phyloP scores from a whole-genome alignment of 2,888 invertebrate genomes.

The Cephus spinipes region DNA sequence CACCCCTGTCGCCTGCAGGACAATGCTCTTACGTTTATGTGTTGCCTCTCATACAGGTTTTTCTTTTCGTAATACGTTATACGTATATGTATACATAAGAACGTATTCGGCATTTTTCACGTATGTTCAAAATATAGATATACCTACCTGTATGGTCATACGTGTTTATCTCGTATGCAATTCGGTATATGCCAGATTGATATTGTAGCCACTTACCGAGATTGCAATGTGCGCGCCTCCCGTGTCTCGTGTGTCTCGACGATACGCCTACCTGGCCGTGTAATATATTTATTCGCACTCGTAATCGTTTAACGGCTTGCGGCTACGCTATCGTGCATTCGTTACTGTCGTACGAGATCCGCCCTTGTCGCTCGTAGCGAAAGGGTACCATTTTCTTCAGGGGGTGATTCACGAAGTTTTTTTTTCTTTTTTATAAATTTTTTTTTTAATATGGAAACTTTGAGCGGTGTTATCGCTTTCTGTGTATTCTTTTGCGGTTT shows the following conservation, averaged over 20 bases:
- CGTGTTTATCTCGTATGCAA: neutral
- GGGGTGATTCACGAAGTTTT: neutral
- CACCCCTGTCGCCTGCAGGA: constrained; percentile 37
- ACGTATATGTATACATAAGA: too few species aligned
- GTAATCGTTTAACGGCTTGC: neutral
- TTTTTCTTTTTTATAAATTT: neutral
- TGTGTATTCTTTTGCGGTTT: neutral
- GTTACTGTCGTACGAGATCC: neutral
- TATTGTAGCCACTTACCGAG: neutral
- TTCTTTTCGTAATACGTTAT: too few species aligned
- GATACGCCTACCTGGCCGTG: neutral
- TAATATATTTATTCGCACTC: neutral
- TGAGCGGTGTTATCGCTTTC: neutral
- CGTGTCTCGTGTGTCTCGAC: neutral
- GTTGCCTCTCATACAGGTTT: too few species aligned
- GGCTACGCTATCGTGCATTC: neutral
- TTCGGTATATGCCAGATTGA: neutral
- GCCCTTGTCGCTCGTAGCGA: neutral
- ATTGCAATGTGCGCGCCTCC: neutral
- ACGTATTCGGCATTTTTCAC: too few species aligned
- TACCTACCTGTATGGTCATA: neutral
- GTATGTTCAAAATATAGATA: too few species aligned
- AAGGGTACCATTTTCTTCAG: neutral
- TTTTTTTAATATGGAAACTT: neutral
- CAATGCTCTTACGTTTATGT: constrained; percentile 26